phyloP scores from a whole-genome alignment of 2,888 invertebrate genomes.

The Diplazon laetatorius region DNA sequence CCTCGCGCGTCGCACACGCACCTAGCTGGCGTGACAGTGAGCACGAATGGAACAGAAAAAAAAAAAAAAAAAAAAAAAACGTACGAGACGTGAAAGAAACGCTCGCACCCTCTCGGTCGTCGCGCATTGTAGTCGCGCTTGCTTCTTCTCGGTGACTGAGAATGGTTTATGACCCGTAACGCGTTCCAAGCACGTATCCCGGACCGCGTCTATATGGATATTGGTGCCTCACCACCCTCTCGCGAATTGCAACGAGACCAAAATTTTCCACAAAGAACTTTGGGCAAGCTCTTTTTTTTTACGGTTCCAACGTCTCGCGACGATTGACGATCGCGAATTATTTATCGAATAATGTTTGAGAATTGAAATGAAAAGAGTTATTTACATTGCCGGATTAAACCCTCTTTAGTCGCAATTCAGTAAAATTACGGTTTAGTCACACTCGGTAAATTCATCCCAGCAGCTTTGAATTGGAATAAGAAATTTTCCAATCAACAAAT shows the following conservation, averaged over 20 bases:
- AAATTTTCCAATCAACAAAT: too few species aligned
- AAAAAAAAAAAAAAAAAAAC: too few species aligned
- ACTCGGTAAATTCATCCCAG: too few species aligned
- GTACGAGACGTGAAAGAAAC: conserved; percentile 23
- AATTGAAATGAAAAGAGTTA: too few species aligned
- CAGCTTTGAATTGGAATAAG: too few species aligned
- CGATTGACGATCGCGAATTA: not conserved
- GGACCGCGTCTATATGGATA: conserved; percentile 15
- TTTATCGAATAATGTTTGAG: too few species aligned
- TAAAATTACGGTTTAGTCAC: too few species aligned
- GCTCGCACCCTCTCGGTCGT: conserved; percentile 64
- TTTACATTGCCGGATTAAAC: too few species aligned
- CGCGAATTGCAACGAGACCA: conserved; percentile 22
- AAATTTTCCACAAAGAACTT: conserved; percentile 18
- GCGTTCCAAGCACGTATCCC: conserved; percentile 54
- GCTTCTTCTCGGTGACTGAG: conserved; percentile 73
- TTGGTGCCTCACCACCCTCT: conserved; percentile 25
- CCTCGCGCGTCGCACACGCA: conserved; percentile 64
- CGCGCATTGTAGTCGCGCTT: conserved; percentile 60
- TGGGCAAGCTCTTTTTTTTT: conserved; percentile 2
- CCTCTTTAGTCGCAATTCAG: too few species aligned
- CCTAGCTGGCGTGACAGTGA: conserved; percentile 65
- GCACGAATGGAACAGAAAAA: conserved; percentile 4
- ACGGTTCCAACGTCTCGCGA: not conserved
- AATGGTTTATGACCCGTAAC: conserved; percentile 80